Evolutionary conservation across 1,140 invertebrate genomes (phyloP), one percentile per base, ranked within the genome.

Genomic region (Arctopsyche grandis): DNA sequence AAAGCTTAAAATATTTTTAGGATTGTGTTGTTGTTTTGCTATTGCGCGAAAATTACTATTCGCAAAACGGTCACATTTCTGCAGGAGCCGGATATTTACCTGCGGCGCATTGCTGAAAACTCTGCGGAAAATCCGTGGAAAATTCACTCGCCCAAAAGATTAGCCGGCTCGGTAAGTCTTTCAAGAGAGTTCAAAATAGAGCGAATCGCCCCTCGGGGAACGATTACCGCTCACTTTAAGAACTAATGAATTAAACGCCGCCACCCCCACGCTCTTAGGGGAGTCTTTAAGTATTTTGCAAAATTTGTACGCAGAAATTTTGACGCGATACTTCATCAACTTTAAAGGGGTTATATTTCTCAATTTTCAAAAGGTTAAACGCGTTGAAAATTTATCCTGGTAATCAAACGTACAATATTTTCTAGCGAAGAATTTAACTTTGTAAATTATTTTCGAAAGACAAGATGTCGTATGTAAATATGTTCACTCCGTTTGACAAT

Each of bases 221-320:
- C 63, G 63, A 66, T 29, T 66, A 66, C 21, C 22, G 63, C 63
- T 66, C 24, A 66, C 24, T 66, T 66, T 66, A 66, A 66, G 63
- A 66, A 66, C 63, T 66, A 66, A 66, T 66, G 63, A 66, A 66
- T 66, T 66, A 66, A 66, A 66, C 63, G 21, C 48, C 22, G 22
- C 16, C 56, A 22, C 63, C 48, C 24, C 5, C 10, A 12, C 24
- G 63, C 22, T 22, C 63, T 22, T 12, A 21, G 63, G 21, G 63
- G 63, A 66, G 14, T 14, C 21, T 24, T 52, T 52, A 52, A 52
- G 10, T 4, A 52, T 66, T 66, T 66, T 21, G 56, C 16, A 19
- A 19, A 52, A 52, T 52, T n/a, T n/a, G 1, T 60, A 38, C 16
- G n/a, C 56, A 60, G 56, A 60, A 60, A 60, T 60, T 60, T 19